A percentile compares a stretch with the other conserved stretches of the same genome.
These are phyloP conservation scores for Eurystomus gularis DNA, from an alignment of 2,113 vertebrate genomes.

Conservation along the genomic window DNA sequence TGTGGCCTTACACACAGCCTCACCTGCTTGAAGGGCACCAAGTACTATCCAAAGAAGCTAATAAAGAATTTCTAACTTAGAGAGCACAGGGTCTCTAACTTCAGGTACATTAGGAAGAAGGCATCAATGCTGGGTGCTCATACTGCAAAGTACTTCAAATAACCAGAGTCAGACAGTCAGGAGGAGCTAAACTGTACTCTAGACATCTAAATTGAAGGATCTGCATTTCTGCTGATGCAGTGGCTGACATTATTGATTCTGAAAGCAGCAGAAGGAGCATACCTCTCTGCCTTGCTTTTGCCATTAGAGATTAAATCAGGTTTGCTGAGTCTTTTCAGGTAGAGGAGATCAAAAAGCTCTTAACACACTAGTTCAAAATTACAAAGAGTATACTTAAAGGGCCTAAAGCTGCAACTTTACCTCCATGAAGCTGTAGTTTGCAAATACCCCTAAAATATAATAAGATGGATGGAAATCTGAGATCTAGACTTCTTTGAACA, in stretches of 20 bases:
- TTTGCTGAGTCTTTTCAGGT: neutral
- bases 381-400: neutral
- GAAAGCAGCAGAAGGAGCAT: conserved; percentile 23
- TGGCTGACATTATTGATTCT: conserved; percentile 6
- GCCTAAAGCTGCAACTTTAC: neutral
- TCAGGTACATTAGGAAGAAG: neutral
- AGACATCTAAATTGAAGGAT: conserved; percentile 24
- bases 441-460: neutral
- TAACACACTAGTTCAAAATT: neutral
- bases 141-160: neutral
- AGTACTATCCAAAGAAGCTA: neutral
- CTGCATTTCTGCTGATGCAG: neutral
- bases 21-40: neutral
- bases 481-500: neutral
- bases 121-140: neutral
- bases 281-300: conserved; percentile 28
- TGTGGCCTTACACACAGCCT: neutral
- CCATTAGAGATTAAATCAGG: conserved; percentile 10
- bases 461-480: neutral
- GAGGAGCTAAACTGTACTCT: neutral
- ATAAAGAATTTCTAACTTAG: neutral
- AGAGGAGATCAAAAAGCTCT: neutral
- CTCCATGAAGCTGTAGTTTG: neutral
- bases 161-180: neutral
- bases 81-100: neutral